Evolutionary conservation across 2,888 invertebrate species (phyloP).

Genomic region (Trissolcus japonicus): DNA sequence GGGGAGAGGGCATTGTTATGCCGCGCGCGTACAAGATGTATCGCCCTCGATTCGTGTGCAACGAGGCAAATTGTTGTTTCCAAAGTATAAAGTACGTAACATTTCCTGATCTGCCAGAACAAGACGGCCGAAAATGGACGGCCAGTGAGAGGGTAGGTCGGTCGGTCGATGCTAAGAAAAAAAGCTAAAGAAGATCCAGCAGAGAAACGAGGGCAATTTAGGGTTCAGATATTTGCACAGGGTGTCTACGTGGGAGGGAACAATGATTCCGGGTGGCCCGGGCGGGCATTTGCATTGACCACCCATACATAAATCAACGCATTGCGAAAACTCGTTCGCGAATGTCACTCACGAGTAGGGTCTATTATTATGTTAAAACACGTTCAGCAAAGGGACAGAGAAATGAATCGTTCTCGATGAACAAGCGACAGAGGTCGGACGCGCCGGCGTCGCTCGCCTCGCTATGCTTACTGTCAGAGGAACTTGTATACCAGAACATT

Average conservation of each 20-base stretch:
- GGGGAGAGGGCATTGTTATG: conserved; percentile 62
- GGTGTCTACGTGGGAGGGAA: conserved; percentile 62
- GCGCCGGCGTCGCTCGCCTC: conserved; percentile 66
- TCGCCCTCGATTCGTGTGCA: conserved; percentile 62
- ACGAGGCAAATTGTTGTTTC: conserved; percentile 63
- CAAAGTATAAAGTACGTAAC: conserved; percentile 55
- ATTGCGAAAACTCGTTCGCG: conserved; percentile 65
- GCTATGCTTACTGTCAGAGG: conserved; percentile 78
- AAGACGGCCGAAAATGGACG: conserved; percentile 14
- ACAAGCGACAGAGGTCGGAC: conserved; percentile 66
- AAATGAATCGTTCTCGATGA: neutral
- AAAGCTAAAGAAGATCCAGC: conserved; percentile 44
- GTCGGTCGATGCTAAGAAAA: conserved; percentile 2
- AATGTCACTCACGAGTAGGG: conserved; percentile 4
- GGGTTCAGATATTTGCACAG: conserved; percentile 23
- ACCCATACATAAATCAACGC: conserved; percentile 66
- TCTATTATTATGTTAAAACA: conserved; percentile 32
- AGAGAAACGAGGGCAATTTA: conserved; percentile 68
- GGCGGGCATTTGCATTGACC: conserved; percentile 66
- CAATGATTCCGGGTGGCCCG: conserved; percentile 61
- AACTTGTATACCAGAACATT: conserved; percentile 85
- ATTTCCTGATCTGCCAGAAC: conserved; percentile 51
- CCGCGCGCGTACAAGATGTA: conserved; percentile 54
- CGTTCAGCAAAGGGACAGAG: neutral
- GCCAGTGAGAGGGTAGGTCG: conserved; percentile 7